Evolutionary conservation across 1,140 invertebrate genomes (phyloP).

Genomic region (Dinoponera quadriceps): DNA sequence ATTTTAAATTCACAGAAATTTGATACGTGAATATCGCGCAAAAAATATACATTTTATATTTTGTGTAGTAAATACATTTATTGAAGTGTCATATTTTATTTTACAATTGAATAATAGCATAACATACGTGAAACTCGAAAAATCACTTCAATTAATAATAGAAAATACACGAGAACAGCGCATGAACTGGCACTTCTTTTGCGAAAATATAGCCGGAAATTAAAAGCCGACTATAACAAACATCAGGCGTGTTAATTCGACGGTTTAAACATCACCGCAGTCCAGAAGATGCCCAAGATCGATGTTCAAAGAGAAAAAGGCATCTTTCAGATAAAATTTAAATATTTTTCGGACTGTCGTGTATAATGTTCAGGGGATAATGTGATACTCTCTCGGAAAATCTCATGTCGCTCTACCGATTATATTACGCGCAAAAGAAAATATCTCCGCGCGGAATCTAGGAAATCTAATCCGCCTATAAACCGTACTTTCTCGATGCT

Average conservation of each 20-base stretch:
- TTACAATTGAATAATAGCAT: neutral
- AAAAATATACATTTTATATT: neutral
- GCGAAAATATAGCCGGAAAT: neutral
- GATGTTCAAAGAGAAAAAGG: neutral
- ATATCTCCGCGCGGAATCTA: slow-evolving; percentile 3
- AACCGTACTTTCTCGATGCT: slow-evolving; percentile 12
- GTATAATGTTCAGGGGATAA: slow-evolving; percentile 10
- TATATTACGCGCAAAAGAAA: neutral
- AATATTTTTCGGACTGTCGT: neutral
- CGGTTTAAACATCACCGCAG: neutral
- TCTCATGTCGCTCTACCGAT: neutral
- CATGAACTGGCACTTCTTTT: too few species aligned
- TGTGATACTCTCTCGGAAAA: neutral
- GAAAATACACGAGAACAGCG: neutral
- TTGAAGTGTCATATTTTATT: neutral
- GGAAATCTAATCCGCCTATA: slow-evolving; percentile 29
- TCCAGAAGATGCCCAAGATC: neutral
- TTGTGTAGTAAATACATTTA: neutral
- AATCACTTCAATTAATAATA: neutral
- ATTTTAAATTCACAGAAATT: slow-evolving; percentile 22
- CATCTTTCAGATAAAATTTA: neutral
- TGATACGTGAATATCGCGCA: neutral
- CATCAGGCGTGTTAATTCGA: too few species aligned
- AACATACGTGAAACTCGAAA: neutral
- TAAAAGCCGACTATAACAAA: neutral